Conservation (phyloP, 2,113 vertebrate genomes). For the Melospiza melodia region DNA sequence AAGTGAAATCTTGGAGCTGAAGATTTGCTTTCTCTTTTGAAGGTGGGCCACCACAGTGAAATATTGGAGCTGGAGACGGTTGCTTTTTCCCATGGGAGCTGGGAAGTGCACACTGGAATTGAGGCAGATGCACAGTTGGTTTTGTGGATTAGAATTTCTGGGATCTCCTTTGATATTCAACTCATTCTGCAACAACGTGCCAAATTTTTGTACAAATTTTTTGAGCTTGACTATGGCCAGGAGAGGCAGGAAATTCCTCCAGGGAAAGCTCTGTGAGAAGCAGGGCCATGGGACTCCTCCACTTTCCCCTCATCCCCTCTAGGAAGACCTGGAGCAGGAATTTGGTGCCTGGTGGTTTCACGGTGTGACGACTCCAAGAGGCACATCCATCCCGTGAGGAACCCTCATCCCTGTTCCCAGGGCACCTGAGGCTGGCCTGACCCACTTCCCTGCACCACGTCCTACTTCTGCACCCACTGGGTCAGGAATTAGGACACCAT, state of each 20-base stretch:
- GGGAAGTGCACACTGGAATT: background rate
- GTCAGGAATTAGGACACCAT: background rate
- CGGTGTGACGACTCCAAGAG: background rate
- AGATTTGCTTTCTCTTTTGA: background rate
- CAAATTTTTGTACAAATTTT: fast-evolving
- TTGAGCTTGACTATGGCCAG: background rate
- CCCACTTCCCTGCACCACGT: background rate
- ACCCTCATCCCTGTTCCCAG: background rate
- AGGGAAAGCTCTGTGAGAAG: background rate
- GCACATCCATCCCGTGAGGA: background rate
- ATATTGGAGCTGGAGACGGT: background rate
- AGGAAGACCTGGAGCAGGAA: background rate
- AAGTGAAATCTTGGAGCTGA: background rate
- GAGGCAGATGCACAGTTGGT: background rate
- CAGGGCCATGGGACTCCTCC: background rate
- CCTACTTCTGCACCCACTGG: background rate
- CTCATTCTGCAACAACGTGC: background rate
- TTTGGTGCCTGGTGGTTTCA: background rate
- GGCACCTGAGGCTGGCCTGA: constrained; percentile 7
- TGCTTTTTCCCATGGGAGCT: background rate
- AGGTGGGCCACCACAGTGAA: background rate
- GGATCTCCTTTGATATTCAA: background rate
- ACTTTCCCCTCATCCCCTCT: background rate
- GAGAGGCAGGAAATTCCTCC: background rate
- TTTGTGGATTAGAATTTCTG: background rate